Evolutionary conservation across 1,140 invertebrate genomes (phyloP), one percentile per base, ranked within the genome.

Genomic region (Choristoneura fumiferana): DNA sequence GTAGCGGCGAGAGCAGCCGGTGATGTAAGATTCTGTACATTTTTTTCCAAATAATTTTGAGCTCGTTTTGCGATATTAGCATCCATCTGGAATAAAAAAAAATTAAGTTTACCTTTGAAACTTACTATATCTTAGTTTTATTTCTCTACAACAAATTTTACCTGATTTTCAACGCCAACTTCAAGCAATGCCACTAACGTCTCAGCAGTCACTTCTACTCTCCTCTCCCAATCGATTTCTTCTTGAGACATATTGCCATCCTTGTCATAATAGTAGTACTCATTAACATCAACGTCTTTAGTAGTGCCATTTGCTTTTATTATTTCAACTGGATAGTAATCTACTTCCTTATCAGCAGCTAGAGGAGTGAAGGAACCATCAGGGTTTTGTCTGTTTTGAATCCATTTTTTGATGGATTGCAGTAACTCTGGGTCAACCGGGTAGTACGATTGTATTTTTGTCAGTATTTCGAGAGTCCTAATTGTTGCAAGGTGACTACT

Each of bases 341-440:
- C 79, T 58, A 90, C 86, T 83, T 91, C 90, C 34, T 91, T 81
- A 62, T 93, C 92, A 52, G 89, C 89, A 1, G 89, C 71, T 38
- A 91, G 67, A 3, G 92, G 91, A 37, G 89, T 85, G 67, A 93
- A 92, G 0, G 91, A 90, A 8, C 92, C 92, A 67, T 93, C 92
- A 17, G 86, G 63, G 61, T 91, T 89, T 74, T 93, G 92, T 49
- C 91, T 79, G 8, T 76, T 65, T 69, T 92, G 91, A 0, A 93
- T 87, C 92, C 92, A 93, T 55, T 85, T 81, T 66, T 92, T 93
- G 10, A 92, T 88, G 0, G 87, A 85, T 63, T 89, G 88, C 5
- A 93, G 75, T 10, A 93, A 61, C 17, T 91, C 87, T 3, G 92
- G 91, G 69, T 93, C 92, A 0, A 93, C 75, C 13, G 89, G 90